Base-by-base conservation (phyloP, 1,140 invertebrate genomes). In the Trachelipus rathkii region DNA sequence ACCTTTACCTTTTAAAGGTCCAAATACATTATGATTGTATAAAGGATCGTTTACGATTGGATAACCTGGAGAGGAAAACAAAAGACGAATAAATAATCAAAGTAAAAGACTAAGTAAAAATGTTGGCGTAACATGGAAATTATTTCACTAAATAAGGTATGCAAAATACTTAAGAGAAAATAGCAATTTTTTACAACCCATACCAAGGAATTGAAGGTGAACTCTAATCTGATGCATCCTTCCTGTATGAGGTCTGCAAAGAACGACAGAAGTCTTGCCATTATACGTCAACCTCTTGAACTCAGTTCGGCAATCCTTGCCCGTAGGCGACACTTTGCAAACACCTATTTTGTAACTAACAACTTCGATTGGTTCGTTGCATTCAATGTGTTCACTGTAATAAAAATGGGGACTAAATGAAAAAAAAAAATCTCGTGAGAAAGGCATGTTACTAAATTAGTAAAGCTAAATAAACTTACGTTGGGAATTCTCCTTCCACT, bases 211-310 rank as follows among this genome's bases (percentile, higher is more conserved):
- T 85, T 99, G 97, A 50, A 99, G 89, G 87, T 99, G 97, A n/a
- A 99, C 95, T 77, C 97, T 89, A 78, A 99, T 99, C 86, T 99
- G 97, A 86, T 99, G 97, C 91, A 98, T 99, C 78, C 97, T 87
- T 0, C 97, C 97, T 0, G 97, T 98, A 82, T 93, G 91, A 0
- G 97, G 95, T 82, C 91, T 91, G 86, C 96, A 98, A 21, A 93
- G 87, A 0, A 99, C 95, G 24, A 99, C 93, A 82, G 95, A 98
- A 0, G 94, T 93, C 82, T 91, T 92, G 4, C 89, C 89, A 86
- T 97, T 95, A 75, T 83, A 89, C 73, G 93, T 95, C 10, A 99
- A 85, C 83, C 92, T 89, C 84, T 94, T 90, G 88, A 99, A 97
- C 74, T 91, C 89, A 0, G 96, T 98, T 21, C 90, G 89, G 84